These are phyloP conservation scores for Balaeniceps rex DNA, from an alignment of 2,113 vertebrate species.

Conservation along the genomic window DNA sequence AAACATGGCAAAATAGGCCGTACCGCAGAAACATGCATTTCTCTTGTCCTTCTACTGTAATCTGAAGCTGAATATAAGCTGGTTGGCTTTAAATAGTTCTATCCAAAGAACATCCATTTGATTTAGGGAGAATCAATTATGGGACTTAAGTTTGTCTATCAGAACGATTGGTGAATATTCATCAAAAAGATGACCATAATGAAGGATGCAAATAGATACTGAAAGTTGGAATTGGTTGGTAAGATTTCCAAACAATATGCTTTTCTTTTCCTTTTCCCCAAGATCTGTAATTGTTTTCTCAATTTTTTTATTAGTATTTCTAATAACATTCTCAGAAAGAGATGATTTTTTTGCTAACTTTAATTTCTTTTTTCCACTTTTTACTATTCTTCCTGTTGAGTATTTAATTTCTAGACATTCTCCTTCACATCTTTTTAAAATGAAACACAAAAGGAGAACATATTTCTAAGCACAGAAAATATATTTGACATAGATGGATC, in stretches of 20 bases:
- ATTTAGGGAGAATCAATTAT: not conserved
- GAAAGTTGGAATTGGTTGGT: not conserved
- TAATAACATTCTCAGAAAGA: not conserved
- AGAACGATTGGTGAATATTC: not conserved
- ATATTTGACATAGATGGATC: not conserved
- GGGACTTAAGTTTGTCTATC: not conserved
- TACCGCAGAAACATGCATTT: not conserved
- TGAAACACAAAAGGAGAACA: not conserved
- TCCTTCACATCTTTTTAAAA: not conserved
- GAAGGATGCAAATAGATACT: not conserved
- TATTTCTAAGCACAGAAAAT: not conserved
- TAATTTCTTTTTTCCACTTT: not conserved
- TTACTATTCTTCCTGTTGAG: not conserved
- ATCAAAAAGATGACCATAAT: not conserved
- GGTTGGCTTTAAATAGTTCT: not conserved
- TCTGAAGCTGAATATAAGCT: not conserved
- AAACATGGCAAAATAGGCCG: not conserved
- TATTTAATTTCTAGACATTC: not conserved
- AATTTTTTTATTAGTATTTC: not conserved
- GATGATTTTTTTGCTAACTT: not conserved
- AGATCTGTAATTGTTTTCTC: not conserved
- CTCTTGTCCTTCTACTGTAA: not conserved
- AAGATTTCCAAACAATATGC: not conserved
- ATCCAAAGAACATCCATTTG: not conserved
- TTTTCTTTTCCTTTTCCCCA: not conserved